A percentile compares a stretch with the other conserved stretches of the same genome.
Evolutionary conservation across 2,888 invertebrate species (phyloP).

Genomic region (Esperia sulphurella): DNA sequence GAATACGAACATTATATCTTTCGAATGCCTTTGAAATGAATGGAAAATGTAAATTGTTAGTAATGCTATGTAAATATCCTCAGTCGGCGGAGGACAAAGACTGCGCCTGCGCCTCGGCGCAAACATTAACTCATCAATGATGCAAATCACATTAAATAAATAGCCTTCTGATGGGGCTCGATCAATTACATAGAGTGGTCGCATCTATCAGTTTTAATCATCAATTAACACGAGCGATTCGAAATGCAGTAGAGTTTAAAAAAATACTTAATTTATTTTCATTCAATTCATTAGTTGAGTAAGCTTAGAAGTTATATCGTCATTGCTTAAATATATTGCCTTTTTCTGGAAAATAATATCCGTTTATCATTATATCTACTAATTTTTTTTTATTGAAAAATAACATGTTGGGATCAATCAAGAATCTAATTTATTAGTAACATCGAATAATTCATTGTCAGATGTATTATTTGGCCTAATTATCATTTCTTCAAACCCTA

Average conservation of each 20-base stretch:
- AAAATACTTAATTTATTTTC: not conserved
- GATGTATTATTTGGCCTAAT: too few relatives aligned
- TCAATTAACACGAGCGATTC: not conserved
- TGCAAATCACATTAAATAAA: conserved; percentile 33
- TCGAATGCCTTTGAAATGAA: conserved; percentile 6
- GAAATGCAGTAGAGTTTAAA: not conserved
- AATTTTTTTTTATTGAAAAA: too few relatives aligned
- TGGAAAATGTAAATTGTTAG: conserved; percentile 6
- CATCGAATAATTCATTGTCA: too few relatives aligned
- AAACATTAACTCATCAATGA: conserved; percentile 5
- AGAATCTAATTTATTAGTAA: too few relatives aligned
- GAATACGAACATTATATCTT: not conserved
- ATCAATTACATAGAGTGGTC: conserved; percentile 24
- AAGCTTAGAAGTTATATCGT: too few relatives aligned
- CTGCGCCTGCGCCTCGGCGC: not conserved
- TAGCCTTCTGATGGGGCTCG: conserved; percentile 25
- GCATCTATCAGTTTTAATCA: conserved; percentile 1
- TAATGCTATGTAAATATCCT: conserved; percentile 15
- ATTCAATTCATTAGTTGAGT: too few relatives aligned
- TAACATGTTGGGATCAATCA: too few relatives aligned
- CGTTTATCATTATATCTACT: too few relatives aligned
- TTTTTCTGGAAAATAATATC: too few relatives aligned
- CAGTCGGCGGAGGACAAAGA: conserved; percentile 9
- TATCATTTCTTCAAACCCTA: too few relatives aligned
- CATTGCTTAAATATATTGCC: too few relatives aligned